phyloP scores from a whole-genome alignment of 1,140 invertebrate species.

The Drosophila trapezifrons region DNA sequence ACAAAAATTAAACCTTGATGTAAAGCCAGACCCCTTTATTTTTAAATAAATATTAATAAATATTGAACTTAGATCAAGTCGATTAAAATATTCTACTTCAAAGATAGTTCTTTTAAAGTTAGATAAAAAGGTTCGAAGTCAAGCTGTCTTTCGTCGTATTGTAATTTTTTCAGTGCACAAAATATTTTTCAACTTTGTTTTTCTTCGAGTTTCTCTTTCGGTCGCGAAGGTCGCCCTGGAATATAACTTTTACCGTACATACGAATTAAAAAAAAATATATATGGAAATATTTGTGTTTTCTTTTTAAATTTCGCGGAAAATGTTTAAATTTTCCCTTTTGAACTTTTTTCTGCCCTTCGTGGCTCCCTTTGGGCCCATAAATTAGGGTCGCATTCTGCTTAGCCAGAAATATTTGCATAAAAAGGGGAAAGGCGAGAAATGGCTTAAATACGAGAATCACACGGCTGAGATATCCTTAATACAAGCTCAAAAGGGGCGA shows the following conservation, averaged over 20 bases:
- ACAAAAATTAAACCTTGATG: too few species aligned
- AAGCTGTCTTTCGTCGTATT: too few species aligned
- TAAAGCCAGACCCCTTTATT: neutral
- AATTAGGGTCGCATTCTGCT: slow-evolving; percentile 49
- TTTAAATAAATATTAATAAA: neutral
- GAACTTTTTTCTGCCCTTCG: slow-evolving; percentile 23
- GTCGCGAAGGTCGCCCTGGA: slow-evolving; percentile 38
- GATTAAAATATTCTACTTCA: neutral
- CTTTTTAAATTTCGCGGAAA: slow-evolving; percentile 43
- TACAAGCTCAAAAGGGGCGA: slow-evolving; percentile 34
- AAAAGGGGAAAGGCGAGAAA: slow-evolving; percentile 39
- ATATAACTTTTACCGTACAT: slow-evolving; percentile 19
- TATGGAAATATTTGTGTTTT: slow-evolving; percentile 19
- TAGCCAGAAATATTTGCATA: slow-evolving; percentile 71
- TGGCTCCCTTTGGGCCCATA: slow-evolving; percentile 28
- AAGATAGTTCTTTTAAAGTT: neutral
- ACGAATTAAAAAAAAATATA: slow-evolving; percentile 42
- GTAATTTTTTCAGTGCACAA: neutral
- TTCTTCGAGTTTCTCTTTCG: slow-evolving; percentile 40
- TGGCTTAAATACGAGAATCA: slow-evolving; percentile 57
- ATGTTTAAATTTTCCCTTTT: slow-evolving; percentile 36
- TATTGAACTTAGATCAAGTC: too few species aligned
- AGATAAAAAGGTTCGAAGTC: too few species aligned
- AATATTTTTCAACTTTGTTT: slow-evolving; percentile 57
- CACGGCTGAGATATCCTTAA: slow-evolving; percentile 45